Evolutionary conservation across 2,797 vertebrate species (phyloP).

Genomic region (Podargus strigoides): DNA sequence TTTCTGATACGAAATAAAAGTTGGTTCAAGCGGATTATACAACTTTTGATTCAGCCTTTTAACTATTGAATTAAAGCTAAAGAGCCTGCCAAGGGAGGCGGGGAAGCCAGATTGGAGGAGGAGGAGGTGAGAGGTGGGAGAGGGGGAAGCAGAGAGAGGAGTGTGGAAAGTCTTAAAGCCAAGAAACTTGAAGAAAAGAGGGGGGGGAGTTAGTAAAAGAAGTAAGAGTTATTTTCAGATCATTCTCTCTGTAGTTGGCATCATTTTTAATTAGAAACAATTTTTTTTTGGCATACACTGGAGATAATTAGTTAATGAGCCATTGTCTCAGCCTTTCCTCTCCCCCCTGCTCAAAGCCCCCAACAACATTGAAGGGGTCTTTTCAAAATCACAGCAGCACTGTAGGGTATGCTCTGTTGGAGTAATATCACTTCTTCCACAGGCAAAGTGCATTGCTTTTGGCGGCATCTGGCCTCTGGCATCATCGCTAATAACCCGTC

Average conservation of each 20-base stretch:
- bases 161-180: constrained; percentile 75
- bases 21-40: constrained; percentile 73
- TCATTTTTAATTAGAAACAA: constrained; percentile 71
- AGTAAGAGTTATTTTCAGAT: constrained; percentile 69
- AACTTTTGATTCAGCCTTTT: constrained; percentile 77
- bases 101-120: constrained; percentile 79
- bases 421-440: background rate
- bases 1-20: constrained; percentile 60
- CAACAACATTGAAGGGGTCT: background rate
- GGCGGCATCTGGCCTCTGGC: constrained; percentile 45
- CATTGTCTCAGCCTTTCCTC: background rate
- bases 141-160: constrained; percentile 73
- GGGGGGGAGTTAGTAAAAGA: constrained; percentile 66
- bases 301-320: constrained; percentile 45
- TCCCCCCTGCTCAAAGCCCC: fast-evolving
- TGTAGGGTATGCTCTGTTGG: background rate
- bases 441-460: background rate
- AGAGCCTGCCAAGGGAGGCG: constrained; percentile 77
- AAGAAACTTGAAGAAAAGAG: constrained; percentile 71
- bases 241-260: constrained; percentile 35
- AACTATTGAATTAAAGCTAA: constrained; percentile 79
- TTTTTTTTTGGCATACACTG: constrained; percentile 57
- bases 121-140: constrained; percentile 81
- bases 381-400: background rate
- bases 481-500: constrained; percentile 57